Conservation (phyloP, 2,888 invertebrate genomes). For the Cantharis rufa region DNA sequence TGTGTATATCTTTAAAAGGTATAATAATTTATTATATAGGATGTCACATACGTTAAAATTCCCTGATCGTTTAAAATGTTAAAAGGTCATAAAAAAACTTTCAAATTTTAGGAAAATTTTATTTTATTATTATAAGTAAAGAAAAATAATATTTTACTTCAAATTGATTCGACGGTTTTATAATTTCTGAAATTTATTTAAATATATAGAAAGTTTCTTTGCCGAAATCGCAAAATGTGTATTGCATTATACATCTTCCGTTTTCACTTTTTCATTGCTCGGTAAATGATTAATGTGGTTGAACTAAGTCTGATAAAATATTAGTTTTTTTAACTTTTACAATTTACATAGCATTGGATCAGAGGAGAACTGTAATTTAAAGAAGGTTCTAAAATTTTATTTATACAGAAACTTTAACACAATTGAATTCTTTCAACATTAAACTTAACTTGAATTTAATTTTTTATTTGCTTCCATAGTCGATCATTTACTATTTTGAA, state of each 20-base stretch:
- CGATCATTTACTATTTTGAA: not conserved
- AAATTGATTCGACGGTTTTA: not conserved
- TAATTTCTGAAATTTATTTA: not conserved
- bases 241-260: slow-evolving; percentile 15
- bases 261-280: slow-evolving; percentile 18
- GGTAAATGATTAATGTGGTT: slow-evolving; percentile 30
- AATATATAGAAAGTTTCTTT: not conserved
- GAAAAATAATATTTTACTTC: too few relatives aligned
- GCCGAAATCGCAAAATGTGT: slow-evolving; percentile 8
- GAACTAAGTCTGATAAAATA: slow-evolving; percentile 27
- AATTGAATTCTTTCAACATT: not conserved
- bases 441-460: not conserved
- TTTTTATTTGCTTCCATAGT: not conserved
- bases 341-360: slow-evolving; percentile 27
- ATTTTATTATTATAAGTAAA: not conserved
- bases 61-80: slow-evolving; percentile 23
- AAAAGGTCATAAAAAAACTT: slow-evolving; percentile 28
- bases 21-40: not conserved
- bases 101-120: not conserved
- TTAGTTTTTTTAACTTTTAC: slow-evolving; percentile 28
- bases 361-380: slow-evolving; percentile 2
- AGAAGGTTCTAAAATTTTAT: not conserved
- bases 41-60: slow-evolving; percentile 18
- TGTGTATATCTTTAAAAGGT: not conserved
- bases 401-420: not conserved